Percentiles rank a stretch among this genome's conserved stretches.
phyloP scores from a whole-genome alignment of 2,797 vertebrate species.

The Peromyscus eremicus region DNA sequence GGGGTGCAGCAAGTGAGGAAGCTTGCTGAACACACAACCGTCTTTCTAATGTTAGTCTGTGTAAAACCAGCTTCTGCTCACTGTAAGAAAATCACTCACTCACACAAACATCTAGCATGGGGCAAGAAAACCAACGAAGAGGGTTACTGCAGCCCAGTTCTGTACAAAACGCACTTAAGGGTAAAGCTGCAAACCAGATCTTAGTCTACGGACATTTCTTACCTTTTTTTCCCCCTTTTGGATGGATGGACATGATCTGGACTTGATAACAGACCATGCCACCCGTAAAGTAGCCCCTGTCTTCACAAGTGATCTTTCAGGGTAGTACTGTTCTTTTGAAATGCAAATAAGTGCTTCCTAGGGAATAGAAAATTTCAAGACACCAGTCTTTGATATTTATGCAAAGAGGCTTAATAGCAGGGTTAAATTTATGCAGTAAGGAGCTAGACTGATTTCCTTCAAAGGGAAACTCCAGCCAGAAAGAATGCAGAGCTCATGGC shows the following conservation, averaged over 20 bases:
- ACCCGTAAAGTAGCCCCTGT: background rate
- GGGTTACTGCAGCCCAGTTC: background rate
- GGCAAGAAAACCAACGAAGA: background rate
- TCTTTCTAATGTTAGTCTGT: background rate
- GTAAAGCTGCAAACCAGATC: background rate
- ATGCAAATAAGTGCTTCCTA: constrained; percentile 11
- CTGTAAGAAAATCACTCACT: background rate
- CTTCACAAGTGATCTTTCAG: background rate
- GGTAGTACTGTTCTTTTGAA: constrained; percentile 54
- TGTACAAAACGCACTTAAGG: background rate
- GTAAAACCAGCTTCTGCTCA: background rate
- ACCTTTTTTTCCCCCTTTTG: background rate
- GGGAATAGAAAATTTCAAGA: background rate
- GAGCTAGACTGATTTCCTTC: background rate
- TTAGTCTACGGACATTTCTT: background rate
- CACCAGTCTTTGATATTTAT: constrained; percentile 35
- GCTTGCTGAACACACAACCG: background rate
- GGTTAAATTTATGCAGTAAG: background rate
- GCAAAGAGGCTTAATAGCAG: constrained; percentile 53
- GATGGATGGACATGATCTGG: background rate
- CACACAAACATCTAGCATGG: background rate
- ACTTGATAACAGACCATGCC: background rate
- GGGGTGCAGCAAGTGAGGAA: background rate
- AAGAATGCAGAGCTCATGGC: background rate
- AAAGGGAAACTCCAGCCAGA: constrained; percentile 6